Conservation (phyloP, 2,888 invertebrate species). For the Macrosoma leucophasiata region DNA sequence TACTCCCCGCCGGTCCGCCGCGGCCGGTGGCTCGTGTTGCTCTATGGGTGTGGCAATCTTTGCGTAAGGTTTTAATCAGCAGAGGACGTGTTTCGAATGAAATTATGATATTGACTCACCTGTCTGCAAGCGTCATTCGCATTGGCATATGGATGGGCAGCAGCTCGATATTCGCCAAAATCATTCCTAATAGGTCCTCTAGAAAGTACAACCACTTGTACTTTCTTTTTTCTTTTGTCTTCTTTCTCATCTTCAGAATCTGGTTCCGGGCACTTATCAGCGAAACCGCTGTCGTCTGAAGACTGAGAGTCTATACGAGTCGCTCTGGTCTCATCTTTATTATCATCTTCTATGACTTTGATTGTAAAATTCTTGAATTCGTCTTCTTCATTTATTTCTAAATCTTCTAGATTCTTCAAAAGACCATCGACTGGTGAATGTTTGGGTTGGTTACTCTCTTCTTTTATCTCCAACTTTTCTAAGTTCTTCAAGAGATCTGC, state of each 20-base stretch:
- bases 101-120: too few species aligned
- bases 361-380: slow-evolving; percentile 44
- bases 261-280: slow-evolving; percentile 33
- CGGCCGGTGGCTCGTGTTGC: too few species aligned
- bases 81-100: too few species aligned
- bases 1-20: too few species aligned
- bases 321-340: slow-evolving; percentile 33
- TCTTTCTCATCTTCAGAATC: slow-evolving; percentile 30
- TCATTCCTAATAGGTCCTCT: slow-evolving; percentile 31
- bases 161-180: slow-evolving; percentile 6
- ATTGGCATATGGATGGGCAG: slow-evolving; percentile 26
- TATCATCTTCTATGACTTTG: slow-evolving; percentile 41
- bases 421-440: slow-evolving; percentile 32
- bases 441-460: slow-evolving; percentile 16
- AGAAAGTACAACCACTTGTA: slow-evolving; percentile 32
- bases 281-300: slow-evolving; percentile 57
- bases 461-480: slow-evolving; percentile 31
- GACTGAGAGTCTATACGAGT: slow-evolving; percentile 48
- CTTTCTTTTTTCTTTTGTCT: slow-evolving; percentile 35
- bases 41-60: too few species aligned
- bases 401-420: slow-evolving; percentile 32
- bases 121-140: slow-evolving; percentile 24
- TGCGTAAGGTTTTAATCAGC: too few species aligned
- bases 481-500: slow-evolving; percentile 36
- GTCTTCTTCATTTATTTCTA: slow-evolving; percentile 30